Evolutionary conservation across 64 coral and sea anemone genomes (phyloP).

Genomic region (Pachyseris speciosa): DNA sequence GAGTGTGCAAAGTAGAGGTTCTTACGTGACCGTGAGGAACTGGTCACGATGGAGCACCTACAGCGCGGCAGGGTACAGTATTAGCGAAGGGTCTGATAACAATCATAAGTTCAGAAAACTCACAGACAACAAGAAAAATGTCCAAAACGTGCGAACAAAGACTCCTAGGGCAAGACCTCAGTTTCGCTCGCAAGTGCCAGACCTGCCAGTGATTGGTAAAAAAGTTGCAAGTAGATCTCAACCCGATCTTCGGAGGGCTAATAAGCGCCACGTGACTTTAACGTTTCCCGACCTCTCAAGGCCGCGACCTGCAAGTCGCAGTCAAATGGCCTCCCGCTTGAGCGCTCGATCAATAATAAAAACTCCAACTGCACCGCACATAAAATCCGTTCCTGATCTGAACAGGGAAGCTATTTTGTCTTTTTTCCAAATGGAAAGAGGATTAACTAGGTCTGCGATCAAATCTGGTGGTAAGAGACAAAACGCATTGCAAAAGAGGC

Average conservation of each 20-base stretch:
- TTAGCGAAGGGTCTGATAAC: not conserved
- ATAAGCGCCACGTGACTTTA: not conserved
- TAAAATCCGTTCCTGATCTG: slow-evolving; percentile 23
- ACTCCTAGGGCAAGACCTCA: not conserved
- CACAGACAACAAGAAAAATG: not conserved
- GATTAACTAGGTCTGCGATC: not conserved
- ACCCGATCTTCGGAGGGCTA: not conserved
- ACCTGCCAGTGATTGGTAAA: not conserved
- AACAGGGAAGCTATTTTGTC: slow-evolving; percentile 7
- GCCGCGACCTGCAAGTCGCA: not conserved
- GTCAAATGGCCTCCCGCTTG: slow-evolving; percentile 16
- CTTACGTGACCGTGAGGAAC: slow-evolving; percentile 53
- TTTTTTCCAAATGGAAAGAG: slow-evolving; percentile 16
- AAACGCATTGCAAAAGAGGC: not conserved
- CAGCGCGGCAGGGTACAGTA: slow-evolving; percentile 65
- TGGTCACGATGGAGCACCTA: slow-evolving; percentile 64
- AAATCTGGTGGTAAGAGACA: not conserved
- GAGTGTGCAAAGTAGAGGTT: slow-evolving; percentile 28
- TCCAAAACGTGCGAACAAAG: not conserved
- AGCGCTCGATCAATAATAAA: slow-evolving; percentile 38
- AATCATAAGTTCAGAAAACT: not conserved
- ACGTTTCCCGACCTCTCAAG: not conserved
- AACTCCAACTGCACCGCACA: not conserved
- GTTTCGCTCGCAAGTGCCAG: not conserved
- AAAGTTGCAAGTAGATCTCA: not conserved